These are phyloP conservation scores for Lutjanus campechanus DNA, from an alignment of 2,797 vertebrate species.

Conservation along the genomic window DNA sequence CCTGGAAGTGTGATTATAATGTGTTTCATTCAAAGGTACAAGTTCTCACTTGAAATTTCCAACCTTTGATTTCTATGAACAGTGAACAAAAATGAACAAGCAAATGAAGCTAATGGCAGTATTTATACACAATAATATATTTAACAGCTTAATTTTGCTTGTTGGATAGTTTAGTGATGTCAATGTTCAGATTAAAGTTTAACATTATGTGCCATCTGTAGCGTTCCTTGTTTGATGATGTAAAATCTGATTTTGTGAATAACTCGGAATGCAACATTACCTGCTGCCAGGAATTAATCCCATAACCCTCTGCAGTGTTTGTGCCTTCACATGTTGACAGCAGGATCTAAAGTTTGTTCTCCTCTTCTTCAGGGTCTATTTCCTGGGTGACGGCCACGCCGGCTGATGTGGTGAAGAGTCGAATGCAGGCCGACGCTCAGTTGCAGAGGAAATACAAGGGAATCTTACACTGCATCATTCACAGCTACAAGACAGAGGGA, in stretches of 20 bases:
- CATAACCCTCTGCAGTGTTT: neutral
- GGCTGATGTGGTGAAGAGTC: constrained; percentile 96
- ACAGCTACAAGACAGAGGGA: constrained; percentile 94
- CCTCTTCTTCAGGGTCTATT: constrained; percentile 88
- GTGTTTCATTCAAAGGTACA: neutral
- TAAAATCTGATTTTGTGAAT: neutral
- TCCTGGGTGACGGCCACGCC: constrained; percentile 97
- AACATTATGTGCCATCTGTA: neutral
- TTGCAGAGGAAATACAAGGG: constrained; percentile 92
- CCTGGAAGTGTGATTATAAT: neutral
- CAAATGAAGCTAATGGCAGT: neutral
- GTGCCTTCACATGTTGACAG: neutral
- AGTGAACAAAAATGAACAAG: neutral
- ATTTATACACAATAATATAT: neutral
- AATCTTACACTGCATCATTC: constrained; percentile 90
- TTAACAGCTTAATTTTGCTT: neutral
- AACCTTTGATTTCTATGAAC: neutral
- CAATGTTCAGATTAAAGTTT: neutral
- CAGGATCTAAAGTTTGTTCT: neutral
- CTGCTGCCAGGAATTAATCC: too few relatives aligned
- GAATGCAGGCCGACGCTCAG: constrained; percentile 94
- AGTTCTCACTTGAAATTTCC: neutral
- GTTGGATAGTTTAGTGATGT: neutral
- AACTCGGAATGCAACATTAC: neutral
- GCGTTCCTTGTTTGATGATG: neutral